Evolutionary conservation across 2,797 vertebrate species (phyloP), one percentile per base, ranked within the genome.

Genomic region (Antennarius maculatus): DNA sequence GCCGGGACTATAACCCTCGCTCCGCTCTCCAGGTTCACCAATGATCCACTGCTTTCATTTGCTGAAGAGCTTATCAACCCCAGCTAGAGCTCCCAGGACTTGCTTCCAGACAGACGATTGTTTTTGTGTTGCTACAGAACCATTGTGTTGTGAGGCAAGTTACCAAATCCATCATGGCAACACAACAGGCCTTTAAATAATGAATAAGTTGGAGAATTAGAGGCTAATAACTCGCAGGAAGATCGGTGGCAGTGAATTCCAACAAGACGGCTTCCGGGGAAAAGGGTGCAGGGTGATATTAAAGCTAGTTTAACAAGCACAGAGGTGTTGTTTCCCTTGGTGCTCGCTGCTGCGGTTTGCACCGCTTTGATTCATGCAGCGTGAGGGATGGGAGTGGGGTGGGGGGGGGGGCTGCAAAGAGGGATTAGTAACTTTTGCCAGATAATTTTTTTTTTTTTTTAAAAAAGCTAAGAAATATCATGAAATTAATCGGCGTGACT

Each of bases 161-260:
- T 67, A 69, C 70, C 79, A 79, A 77, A 86, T 83, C 81, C 73
- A 79, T 83, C 82, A 80, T 67, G 65, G 76, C 6, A 13, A 12
- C 65, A 81, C 79, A 82, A 76, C 66, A 71, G 65, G 67, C 65
- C 59, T 69, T 83, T 89, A 69, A 87, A 80, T 86, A 77, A 85
- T 87, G 74, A 86, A 87, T 81, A 76, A 82, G 57, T 41, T 53
- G 29, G 49, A 59, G 61, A 65, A 62, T 16, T 57, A 67, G 75
- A 52, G 31, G 71, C 62, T 83, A 87, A 84, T 84, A 85, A 83
- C 57, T 76, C 58, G 58, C 39, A 67, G 69, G 76, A 70, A 78
- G 71, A 73, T 69, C 54, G 62, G 58, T 45, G 56, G 67, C 50
- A 39, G 61, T 69, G 52, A 80, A 66, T 76, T 82, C 66, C 68